Evolutionary conservation across 1,140 invertebrate genomes (phyloP), one percentile per base, ranked within the genome.

Genomic region (Leptonema lineaticorne): DNA sequence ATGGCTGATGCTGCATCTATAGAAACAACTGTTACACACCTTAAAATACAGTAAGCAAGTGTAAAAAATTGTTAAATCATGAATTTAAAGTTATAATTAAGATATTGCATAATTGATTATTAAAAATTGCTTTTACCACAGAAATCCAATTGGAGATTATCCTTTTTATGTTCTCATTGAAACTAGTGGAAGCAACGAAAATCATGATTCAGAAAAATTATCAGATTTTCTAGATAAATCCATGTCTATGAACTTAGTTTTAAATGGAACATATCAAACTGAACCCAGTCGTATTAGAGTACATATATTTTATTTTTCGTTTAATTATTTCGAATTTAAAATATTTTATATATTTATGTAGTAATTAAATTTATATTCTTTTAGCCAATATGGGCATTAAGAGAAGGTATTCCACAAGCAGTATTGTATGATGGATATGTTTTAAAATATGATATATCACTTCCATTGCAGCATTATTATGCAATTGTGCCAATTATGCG

Each of bases 371-470:
- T 70, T 66, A 65, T 72, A 53, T 72, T 74, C 69, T 74, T 76
- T 82, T 82, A 92, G 89, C 80, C 82, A 63, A 87, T 96, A 37
- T 97, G 94, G 94, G 84, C 87, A 48, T 76, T 97, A 9, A 82
- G 95, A 64, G 97, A 98, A 81, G 83, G 89, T 67, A 91, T 97
- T 14, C 87, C 95, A 0, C 89, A 91, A 73, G 90, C 88, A 1
- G 80, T 94, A n/a, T 76, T 92, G 59, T 79, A 83, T 18, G 92
- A 94, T 75, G 95, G 95, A 2, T 97, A 96, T 79, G 89, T 92
- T 24, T 98, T 96, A 78, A 98, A 98, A 78, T 98, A 98, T 78
- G 97, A 99, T 78, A 86, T 99, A 0, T 97, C 95, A 0, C 76
- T 98, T 67, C 95, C 96, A 0, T 76, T 93, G n/a, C 77, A 84